These are phyloP conservation scores for Tetragnatha versicolor DNA, from an alignment of 1,140 invertebrate genomes.

Conservation along the genomic window DNA sequence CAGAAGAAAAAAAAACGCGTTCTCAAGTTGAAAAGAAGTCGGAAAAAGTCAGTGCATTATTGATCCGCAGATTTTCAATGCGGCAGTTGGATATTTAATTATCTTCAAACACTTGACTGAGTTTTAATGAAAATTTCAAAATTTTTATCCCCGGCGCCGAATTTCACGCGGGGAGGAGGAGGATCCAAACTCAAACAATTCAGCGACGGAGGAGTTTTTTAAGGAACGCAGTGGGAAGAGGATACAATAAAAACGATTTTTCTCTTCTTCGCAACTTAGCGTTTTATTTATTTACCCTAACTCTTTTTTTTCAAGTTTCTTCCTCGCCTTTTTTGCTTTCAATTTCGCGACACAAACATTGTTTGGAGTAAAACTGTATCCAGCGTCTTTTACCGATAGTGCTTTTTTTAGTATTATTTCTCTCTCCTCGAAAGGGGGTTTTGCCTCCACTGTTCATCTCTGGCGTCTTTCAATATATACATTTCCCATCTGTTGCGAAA, in stretches of 20 bases:
- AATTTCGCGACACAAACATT: conserved; percentile 50
- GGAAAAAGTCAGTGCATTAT: too few relatives aligned
- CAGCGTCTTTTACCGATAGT: conserved; percentile 39
- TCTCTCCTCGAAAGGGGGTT: not conserved
- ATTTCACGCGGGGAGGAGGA: too few relatives aligned
- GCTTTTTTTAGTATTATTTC: conserved; percentile 16
- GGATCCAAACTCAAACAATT: conserved; percentile 27
- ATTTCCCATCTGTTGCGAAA: conserved; percentile 44
- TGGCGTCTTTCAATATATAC: conserved; percentile 51
- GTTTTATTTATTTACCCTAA: conserved; percentile 15
- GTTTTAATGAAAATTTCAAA: conserved; percentile 55
- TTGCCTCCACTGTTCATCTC: conserved; percentile 1
- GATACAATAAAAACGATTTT: conserved; percentile 53
- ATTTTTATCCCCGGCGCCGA: conserved; percentile 5
- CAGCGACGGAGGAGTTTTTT: not conserved
- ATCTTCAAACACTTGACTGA: conserved; percentile 54
- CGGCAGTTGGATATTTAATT: conserved; percentile 54
- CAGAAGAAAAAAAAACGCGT: too few relatives aligned
- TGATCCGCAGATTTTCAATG: not conserved
- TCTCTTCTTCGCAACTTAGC: conserved; percentile 20
- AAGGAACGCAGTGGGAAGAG: not conserved
- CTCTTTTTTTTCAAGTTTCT: not conserved
- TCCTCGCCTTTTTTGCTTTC: conserved; percentile 7
- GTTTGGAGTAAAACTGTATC: conserved; percentile 39
- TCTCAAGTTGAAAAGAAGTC: too few relatives aligned